Percentiles rank a stretch among this genome's conserved stretches.
Evolutionary conservation across 2,113 vertebrate genomes (phyloP).

Genomic region (Hiodon alosoides): DNA sequence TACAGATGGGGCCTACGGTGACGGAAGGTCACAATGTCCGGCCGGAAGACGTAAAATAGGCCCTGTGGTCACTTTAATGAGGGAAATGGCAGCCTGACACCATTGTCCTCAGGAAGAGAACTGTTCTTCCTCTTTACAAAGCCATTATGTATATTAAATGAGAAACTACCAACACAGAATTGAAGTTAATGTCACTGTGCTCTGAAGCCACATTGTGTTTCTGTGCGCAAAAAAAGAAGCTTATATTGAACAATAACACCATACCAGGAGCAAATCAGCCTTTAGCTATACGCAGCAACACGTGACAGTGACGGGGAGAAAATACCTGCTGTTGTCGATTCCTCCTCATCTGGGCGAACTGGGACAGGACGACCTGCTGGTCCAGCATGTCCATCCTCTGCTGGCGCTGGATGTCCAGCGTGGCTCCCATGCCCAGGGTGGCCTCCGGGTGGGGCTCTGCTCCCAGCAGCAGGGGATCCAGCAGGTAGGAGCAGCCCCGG

Average conservation of each 20-base stretch:
- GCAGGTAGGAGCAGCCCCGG: conserved; percentile 63
- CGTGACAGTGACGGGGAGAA: neutral
- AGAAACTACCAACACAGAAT: no score
- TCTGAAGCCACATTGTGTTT: no score
- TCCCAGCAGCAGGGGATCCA: conserved; percentile 83
- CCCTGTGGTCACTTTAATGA: neutral
- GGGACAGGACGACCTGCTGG: conserved; percentile 86
- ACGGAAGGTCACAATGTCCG: conserved; percentile 10
- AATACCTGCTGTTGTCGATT: conserved; percentile 71
- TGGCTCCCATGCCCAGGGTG: conserved; percentile 88
- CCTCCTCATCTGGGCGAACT: conserved; percentile 75
- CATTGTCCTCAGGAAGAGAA: no score
- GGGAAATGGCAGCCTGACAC: neutral
- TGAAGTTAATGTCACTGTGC: no score
- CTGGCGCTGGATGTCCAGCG: conserved; percentile 91
- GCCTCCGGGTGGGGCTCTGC: conserved; percentile 72
- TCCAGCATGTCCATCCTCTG: conserved; percentile 88
- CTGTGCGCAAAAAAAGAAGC: no score
- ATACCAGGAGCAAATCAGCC: neutral
- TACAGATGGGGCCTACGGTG: neutral
- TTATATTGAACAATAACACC: no score
- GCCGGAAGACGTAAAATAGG: conserved; percentile 1
- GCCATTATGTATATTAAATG: no score
- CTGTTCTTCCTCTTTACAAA: no score
- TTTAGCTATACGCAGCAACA: neutral